These are phyloP conservation scores for Lithophane semibrunnea DNA, from an alignment of 2,888 invertebrate species.

Conservation along the genomic window DNA sequence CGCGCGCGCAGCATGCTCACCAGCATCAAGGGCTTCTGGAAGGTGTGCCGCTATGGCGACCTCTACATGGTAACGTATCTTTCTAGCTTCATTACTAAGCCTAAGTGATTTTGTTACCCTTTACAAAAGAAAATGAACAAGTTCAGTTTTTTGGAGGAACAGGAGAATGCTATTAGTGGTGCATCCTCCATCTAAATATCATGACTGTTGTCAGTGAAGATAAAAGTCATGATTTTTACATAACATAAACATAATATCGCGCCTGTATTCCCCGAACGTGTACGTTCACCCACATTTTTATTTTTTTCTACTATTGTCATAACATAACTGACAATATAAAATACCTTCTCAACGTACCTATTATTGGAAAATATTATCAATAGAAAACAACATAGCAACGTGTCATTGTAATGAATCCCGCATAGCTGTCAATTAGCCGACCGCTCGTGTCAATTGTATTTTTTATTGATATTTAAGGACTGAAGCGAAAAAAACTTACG, in stretches of 20 bases:
- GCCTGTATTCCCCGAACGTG: no score
- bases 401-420: slow-evolving; percentile 49
- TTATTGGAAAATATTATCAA: slow-evolving; percentile 31
- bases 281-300: no score
- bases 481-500: no score
- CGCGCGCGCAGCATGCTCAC: slow-evolving; percentile 87
- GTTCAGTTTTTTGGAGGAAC: no score
- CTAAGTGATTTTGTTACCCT: no score
- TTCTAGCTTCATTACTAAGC: neutral
- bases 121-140: no score
- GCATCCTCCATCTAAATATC: no score
- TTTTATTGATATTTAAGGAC: slow-evolving; percentile 36
- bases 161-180: no score
- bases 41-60: slow-evolving; percentile 89
- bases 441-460: slow-evolving; percentile 35
- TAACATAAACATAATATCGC: no score
- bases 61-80: slow-evolving; percentile 85
- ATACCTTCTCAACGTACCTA: neutral
- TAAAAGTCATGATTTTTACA: no score
- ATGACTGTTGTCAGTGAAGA: no score
- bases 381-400: slow-evolving; percentile 23
- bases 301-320: neutral
- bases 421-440: slow-evolving; percentile 47
- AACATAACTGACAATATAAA: neutral
- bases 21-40: slow-evolving; percentile 88